These are phyloP conservation scores for Agrilus planipennis DNA, from an alignment of 1,140 invertebrate genomes.

Conservation along the genomic window DNA sequence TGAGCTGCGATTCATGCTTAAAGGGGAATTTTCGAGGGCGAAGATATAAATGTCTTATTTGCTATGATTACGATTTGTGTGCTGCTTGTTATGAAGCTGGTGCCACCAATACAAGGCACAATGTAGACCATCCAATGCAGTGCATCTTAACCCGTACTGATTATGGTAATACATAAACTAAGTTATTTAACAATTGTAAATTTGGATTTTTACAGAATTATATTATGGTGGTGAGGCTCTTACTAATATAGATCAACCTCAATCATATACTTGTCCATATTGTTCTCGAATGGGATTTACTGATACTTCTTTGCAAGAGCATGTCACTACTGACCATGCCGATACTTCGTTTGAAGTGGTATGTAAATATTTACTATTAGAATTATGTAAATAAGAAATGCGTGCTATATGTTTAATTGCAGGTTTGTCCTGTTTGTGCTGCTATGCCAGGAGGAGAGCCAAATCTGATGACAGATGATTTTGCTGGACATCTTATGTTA, in stretches of 20 bases:
- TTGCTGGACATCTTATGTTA: slow-evolving; percentile 87
- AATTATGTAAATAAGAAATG: too few relatives aligned
- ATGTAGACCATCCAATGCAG: slow-evolving; percentile 94
- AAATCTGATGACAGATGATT: slow-evolving; percentile 95
- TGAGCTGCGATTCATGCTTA: slow-evolving; percentile 98
- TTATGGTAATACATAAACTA: slow-evolving; percentile 57
- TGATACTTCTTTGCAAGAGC: slow-evolving; percentile 81
- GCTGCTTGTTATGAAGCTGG: slow-evolving; percentile 91
- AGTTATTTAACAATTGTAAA: not conserved
- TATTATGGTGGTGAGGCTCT: slow-evolving; percentile 91
- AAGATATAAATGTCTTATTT: slow-evolving; percentile 96
- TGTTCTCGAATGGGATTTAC: slow-evolving; percentile 94
- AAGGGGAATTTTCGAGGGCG: slow-evolving; percentile 95
- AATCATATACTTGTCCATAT: slow-evolving; percentile 93
- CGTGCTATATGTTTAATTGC: slow-evolving; percentile 4
- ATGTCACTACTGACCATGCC: slow-evolving; percentile 79
- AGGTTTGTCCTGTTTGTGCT: slow-evolving; percentile 94
- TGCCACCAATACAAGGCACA: slow-evolving; percentile 84
- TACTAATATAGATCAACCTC: slow-evolving; percentile 75
- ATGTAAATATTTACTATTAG: too few relatives aligned
- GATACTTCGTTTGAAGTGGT: slow-evolving; percentile 80
- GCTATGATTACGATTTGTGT: slow-evolving; percentile 98
- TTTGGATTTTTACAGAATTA: slow-evolving; percentile 52
- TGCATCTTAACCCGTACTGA: slow-evolving; percentile 94
- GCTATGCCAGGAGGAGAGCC: slow-evolving; percentile 91